Conservation (phyloP, 2,113 vertebrate species). For the Gadus chalcogrammus region DNA sequence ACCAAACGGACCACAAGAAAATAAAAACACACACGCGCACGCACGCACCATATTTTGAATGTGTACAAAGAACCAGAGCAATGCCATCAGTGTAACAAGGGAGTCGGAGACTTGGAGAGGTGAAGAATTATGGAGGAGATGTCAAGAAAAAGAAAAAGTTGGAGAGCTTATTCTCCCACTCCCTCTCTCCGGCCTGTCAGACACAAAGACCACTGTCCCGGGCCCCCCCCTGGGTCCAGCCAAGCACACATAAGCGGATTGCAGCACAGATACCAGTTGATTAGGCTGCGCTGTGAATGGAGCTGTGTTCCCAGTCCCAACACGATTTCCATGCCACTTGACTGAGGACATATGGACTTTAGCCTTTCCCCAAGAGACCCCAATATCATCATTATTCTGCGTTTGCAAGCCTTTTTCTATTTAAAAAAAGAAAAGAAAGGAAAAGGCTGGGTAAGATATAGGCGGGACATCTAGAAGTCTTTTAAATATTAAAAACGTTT, state of each 20-base stretch:
- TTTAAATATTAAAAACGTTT: too few relatives aligned
- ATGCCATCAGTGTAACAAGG: too few relatives aligned
- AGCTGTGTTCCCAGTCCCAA: conserved; percentile 44
- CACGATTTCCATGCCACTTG: conserved; percentile 59
- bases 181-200: conserved; percentile 24
- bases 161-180: not conserved
- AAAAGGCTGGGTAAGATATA: not conserved
- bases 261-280: conserved; percentile 55
- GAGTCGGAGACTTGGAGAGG: too few relatives aligned
- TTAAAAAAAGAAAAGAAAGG: too few relatives aligned
- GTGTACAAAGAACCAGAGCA: too few relatives aligned
- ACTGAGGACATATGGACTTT: conserved; percentile 46
- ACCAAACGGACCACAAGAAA: too few relatives aligned
- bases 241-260: conserved; percentile 57
- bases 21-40: not conserved
- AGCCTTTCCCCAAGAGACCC: conserved; percentile 23
- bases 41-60: not conserved
- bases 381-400: conserved; percentile 12
- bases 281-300: conserved; percentile 49
- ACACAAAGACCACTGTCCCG: conserved; percentile 17
- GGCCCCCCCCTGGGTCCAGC: conserved; percentile 11
- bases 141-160: too few relatives aligned
- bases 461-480: conserved; percentile 24
- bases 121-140: too few relatives aligned
- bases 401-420: conserved; percentile 3